These are phyloP conservation scores for Montipora sp. DNA, from an alignment of 64 coral and sea anemone genomes.

Conservation along the genomic window DNA sequence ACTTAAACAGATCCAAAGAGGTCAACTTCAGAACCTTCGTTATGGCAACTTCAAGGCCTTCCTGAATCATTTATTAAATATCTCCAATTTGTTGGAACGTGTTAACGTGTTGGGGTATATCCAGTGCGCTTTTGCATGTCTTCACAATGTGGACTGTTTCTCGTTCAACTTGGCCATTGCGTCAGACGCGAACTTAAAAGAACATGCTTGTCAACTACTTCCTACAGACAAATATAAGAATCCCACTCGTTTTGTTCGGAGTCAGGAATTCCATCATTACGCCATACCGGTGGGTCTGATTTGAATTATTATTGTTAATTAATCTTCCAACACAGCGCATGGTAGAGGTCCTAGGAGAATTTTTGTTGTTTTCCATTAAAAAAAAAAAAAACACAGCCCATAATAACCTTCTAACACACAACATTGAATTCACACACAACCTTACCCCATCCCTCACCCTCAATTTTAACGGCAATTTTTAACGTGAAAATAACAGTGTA, in stretches of 20 bases:
- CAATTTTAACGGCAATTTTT: too few relatives aligned
- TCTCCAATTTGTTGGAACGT: neutral
- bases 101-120: neutral
- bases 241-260: neutral
- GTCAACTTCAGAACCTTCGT: neutral
- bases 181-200: neutral
- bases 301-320: too few relatives aligned
- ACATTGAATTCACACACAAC: too few relatives aligned
- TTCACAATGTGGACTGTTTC: neutral
- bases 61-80: neutral
- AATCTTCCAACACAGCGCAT: too few relatives aligned
- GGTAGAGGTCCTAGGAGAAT: too few relatives aligned
- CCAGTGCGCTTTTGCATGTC: neutral
- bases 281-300: neutral
- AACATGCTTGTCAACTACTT: neutral
- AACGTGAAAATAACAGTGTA: too few relatives aligned
- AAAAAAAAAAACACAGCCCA: too few relatives aligned
- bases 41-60: neutral
- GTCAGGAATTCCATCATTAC: neutral
- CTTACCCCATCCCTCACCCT: too few relatives aligned
- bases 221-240: neutral
- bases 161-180: neutral
- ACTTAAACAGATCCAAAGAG: neutral
- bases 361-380: too few relatives aligned
- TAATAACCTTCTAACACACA: too few relatives aligned